Evolutionary conservation across 2,888 invertebrate species (phyloP), one percentile per base, ranked within the genome.

Genomic region (Mesopsocus fuscifrons): DNA sequence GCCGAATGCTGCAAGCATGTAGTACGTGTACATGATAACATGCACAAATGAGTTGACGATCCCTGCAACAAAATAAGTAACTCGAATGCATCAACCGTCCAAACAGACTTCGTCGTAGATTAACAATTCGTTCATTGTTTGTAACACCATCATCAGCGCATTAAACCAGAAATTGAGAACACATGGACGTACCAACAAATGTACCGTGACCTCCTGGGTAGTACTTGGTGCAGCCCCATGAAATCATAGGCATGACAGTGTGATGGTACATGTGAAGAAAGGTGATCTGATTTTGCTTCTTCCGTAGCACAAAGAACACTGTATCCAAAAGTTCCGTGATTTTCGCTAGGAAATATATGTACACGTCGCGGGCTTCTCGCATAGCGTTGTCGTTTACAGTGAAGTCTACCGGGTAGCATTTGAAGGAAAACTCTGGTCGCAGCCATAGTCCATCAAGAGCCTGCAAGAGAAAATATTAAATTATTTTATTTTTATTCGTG

Each of bases 191-290:
- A 38, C 38, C 57, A 34, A 55, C 54, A 46, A 56, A 53, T 6
- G 55, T 52, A 2, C 54, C 54, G 42, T 57, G 57, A 8, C 56
- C 56, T 6, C 57, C 57, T 8, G 57, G 56, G 55, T 72, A 80
- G 58, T 84, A 57, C 45, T 57, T 56, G 16, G 53, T 51, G 21
- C 50, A 50, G 13, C 54, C 55, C 55, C 57, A 57, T 3, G 55
- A 52, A 20, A 55, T 50, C 50, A 56, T 51, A 1, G 57, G 57
- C 57, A 57, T 57, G 35, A 52, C 53, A 3, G 55, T 55, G 52
- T 68, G 67, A 52, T 68, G 68, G 52, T 67, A 67, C 34, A 67
- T 62, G 52, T 68, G 68, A 30, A 67, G 59, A 50, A 67, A 66
- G 8, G 66, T 60, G 35, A 67, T 60, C 53, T 67, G 67, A 46